Evolutionary conservation across 2,113 vertebrate species (phyloP).

Genomic region (Lates calcarifer): DNA sequence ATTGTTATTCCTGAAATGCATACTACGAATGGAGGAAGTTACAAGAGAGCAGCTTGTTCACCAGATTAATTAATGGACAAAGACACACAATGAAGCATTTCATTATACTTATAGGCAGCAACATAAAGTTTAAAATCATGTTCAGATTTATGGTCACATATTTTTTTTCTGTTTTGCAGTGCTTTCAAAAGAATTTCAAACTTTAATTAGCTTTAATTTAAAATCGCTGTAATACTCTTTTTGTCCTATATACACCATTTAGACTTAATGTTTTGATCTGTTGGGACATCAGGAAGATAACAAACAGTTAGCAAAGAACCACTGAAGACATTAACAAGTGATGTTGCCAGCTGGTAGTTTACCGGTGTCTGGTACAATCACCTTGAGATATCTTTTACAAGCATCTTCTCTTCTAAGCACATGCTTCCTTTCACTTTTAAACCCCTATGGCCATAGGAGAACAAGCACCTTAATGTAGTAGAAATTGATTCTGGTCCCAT

Average conservation of each 20-base stretch:
- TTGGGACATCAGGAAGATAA: background rate
- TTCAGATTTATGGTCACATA: background rate
- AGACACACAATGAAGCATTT: background rate
- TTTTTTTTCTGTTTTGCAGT: background rate
- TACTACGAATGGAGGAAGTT: background rate
- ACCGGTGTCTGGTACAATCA: slow-evolving; percentile 26
- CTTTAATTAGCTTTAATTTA: background rate
- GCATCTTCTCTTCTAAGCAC: slow-evolving; percentile 21
- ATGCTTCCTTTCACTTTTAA: slow-evolving; percentile 48
- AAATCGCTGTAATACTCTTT: too few species aligned
- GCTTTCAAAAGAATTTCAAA: background rate
- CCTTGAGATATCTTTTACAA: slow-evolving; percentile 34
- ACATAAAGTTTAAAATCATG: background rate
- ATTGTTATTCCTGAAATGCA: background rate
- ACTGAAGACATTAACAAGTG: background rate
- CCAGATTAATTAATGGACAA: background rate
- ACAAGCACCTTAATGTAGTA: slow-evolving; percentile 68
- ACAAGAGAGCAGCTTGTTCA: background rate
- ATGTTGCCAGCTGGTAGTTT: background rate
- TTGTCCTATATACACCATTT: background rate
- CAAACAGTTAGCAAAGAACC: background rate
- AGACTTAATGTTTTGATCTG: background rate
- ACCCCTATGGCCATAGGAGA: slow-evolving; percentile 44
- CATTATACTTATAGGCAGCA: background rate
- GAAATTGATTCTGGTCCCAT: slow-evolving; percentile 71